phyloP scores from a whole-genome alignment of 2,888 invertebrate species.

The Thymelicus acteon region DNA sequence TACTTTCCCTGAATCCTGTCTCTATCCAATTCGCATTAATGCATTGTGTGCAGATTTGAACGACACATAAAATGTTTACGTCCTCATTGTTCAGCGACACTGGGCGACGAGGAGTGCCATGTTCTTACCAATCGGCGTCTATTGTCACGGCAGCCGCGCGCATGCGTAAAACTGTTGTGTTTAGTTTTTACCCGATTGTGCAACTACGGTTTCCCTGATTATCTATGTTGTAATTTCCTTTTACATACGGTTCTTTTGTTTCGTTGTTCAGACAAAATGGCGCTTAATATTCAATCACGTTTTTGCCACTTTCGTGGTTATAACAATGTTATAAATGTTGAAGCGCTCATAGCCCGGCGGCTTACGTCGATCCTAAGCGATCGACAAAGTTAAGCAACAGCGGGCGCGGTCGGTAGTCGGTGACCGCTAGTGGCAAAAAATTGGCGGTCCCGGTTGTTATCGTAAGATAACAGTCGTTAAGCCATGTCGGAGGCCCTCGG shows the following conservation, averaged over 20 bases:
- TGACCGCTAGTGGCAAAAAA: too few species aligned
- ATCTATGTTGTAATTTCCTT: constrained; percentile 35
- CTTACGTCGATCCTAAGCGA: too few species aligned
- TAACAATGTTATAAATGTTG: too few species aligned
- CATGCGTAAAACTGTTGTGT: constrained; percentile 34
- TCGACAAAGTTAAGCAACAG: too few species aligned
- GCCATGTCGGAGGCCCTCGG: too few species aligned
- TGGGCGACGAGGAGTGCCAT: constrained; percentile 17
- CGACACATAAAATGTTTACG: constrained; percentile 51
- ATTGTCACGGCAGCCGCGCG: constrained; percentile 30
- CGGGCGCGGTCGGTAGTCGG: too few species aligned
- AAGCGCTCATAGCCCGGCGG: too few species aligned
- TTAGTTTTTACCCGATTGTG: constrained; percentile 33
- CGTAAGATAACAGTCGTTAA: too few species aligned
- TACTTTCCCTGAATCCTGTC: constrained; percentile 34
- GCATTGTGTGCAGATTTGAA: constrained; percentile 46
- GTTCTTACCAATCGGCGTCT: constrained; percentile 24
- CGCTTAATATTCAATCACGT: neutral
- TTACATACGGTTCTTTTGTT: constrained; percentile 25
- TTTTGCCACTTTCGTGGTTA: neutral
- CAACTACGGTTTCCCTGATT: constrained; percentile 33
- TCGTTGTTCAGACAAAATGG: neutral
- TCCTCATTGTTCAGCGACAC: constrained; percentile 51
- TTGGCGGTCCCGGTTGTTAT: too few species aligned
- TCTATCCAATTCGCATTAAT: constrained; percentile 26